Evolutionary conservation across 2,888 invertebrate genomes (phyloP), one percentile per base, ranked within the genome.

Genomic region (Agrotis clavis): DNA sequence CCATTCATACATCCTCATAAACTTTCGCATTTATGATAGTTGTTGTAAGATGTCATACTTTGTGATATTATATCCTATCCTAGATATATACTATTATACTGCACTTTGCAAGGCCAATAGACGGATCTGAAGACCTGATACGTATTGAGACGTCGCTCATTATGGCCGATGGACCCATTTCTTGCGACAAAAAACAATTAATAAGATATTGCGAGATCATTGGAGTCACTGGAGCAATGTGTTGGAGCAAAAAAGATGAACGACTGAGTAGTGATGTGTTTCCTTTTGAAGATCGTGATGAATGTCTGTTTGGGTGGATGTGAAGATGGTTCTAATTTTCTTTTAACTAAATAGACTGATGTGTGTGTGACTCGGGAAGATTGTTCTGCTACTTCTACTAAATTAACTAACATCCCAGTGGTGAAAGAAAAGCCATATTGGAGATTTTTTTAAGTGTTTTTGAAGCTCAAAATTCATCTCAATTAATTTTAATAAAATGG

Each of bases 201-300:
- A 53, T 70, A 65, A 60, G 56, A 53, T 57, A 71, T 83, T 77
- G 74, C 71, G 45, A 71, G 45, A 79, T 47, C 59, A 84, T 84
- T 81, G 69, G 60, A 79, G 82, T 57, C 76, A 78, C 61, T 84
- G 65, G 84, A 69, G 53, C 72, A 78, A 59, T 60, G 66, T 63
- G 61, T 48, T 19, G n/a, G 11, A 4, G 47, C 16, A 84, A 74
- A 84, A 74, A 86, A 82, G 6, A 65, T 14, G 64, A 47, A n/a
- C 47, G 14, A n/a, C 30, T 18, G 25, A 5, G 14, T 19, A 9
- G 2, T 54, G 1, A 41, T 53, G 25, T 13, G 16, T 57, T 71
- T 78, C 14, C n/a, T 16, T 14, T 50, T 30, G 4, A n/a, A 56
- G 30, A 19, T 60, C 16, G 51, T 45, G 18, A 16, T 73, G 19